Base-by-base conservation (phyloP, 2,113 vertebrate genomes). In the Alligator mississippiensis region DNA sequence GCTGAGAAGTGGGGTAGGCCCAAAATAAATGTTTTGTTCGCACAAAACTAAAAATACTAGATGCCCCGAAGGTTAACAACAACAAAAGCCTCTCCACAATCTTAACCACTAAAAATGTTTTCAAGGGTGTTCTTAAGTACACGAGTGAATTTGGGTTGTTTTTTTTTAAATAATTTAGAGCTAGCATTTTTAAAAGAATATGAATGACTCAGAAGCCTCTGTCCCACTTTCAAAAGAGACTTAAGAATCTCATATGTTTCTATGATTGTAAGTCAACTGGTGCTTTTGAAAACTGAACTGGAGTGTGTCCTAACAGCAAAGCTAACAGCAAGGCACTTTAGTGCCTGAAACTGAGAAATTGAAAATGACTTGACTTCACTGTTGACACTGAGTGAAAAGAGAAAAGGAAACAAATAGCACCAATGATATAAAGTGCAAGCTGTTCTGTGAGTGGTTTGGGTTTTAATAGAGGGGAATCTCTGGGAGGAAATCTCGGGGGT, bases 1-100 rank as follows among this genome's bases (percentile, higher is more conserved):
- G 25, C 57, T 13, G 77, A 90, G 92, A 92, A 96, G 93, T 87
- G 63, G 88, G 94, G 84, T 61, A 87, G 88, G 27, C 4, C 84
- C 81, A 79, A 54, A 8, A 57, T 68, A 90, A 82, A 3, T 0
- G 2, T 60, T 60, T 90, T 0, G 0, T 55, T 38, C 22, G 58
- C 55, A 79, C 30, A 84, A 66, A 83, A 47, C 22, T 47, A 24
- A 47, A 74, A 74, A 88, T 2, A 0, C 30, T 47, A 22, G 25
- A 92, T 86, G n/a, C 72, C 80, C 57, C 84, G 54, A 68, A 94
- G 54, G 13, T 58, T 55, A n/a, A 82, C 58, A 82, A 85, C 64
- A 27, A 66, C 79, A 78, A 95, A 90, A 83, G 17, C 13, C 47
- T 87, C 91, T 87, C 61, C 84, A 59, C 34, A 59, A 55, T 4